Evolutionary conservation across 2,888 invertebrate genomes (phyloP).

Genomic region (Amblyjoppa proteus): DNA sequence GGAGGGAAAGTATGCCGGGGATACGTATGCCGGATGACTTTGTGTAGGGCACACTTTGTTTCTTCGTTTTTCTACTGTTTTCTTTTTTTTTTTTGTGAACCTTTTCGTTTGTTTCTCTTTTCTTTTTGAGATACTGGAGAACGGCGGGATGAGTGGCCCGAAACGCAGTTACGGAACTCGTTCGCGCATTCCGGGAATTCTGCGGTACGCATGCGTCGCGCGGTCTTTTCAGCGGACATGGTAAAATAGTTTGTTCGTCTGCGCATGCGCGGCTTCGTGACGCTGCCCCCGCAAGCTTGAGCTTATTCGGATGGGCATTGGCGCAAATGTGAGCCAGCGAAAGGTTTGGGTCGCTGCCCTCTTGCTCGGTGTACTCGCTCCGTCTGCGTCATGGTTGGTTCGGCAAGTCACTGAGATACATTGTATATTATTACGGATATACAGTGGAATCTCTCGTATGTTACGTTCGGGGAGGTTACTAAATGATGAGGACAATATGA

Average conservation of each 20-base stretch:
- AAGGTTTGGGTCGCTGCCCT: conserved; percentile 58
- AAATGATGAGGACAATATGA: no score
- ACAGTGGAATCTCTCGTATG: no score
- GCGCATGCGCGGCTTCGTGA: background rate
- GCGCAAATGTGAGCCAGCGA: conserved; percentile 52
- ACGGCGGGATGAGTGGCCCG: conserved; percentile 75
- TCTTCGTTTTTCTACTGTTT: background rate
- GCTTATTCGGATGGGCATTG: conserved; percentile 52
- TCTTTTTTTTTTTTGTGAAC: background rate
- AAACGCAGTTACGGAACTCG: conserved; percentile 84
- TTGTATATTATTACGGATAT: no score
- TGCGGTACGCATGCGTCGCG: conserved; percentile 16
- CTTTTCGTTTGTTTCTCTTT: background rate
- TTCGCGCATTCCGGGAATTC: conserved; percentile 74
- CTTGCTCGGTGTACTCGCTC: conserved; percentile 48
- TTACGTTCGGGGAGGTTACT: no score
- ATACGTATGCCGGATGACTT: conserved; percentile 6
- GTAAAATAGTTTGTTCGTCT: background rate
- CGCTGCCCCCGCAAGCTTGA: conserved; percentile 1
- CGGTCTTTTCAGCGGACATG: background rate
- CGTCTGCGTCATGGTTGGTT: conserved; percentile 15
- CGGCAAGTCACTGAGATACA: no score
- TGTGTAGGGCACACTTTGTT: conserved; percentile 1
- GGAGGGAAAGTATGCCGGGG: conserved; percentile 45
- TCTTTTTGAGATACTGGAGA: background rate